Conservation (phyloP, 2,113 vertebrate genomes). For the Paracanthobrama guichenoti region DNA sequence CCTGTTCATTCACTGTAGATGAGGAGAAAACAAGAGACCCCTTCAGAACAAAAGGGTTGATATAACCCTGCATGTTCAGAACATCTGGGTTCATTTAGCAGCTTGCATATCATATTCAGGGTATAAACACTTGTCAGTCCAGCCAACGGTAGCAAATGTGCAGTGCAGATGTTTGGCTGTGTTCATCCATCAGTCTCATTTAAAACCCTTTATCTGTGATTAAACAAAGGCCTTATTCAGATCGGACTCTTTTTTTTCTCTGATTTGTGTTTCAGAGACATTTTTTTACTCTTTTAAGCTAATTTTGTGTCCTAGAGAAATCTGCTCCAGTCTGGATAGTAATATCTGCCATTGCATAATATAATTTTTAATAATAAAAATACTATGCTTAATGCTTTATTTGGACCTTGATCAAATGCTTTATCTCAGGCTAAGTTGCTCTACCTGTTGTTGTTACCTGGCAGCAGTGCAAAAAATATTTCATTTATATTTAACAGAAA, state of each 20-base stretch:
- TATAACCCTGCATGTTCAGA: conserved; percentile 48
- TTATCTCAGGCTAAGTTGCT: too few relatives aligned
- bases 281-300: neutral
- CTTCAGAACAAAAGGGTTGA: conserved; percentile 48
- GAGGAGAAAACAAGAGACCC: conserved; percentile 29
- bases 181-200: too few relatives aligned
- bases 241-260: neutral
- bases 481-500: neutral
- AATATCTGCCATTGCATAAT: neutral
- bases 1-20: neutral
- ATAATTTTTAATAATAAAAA: neutral
- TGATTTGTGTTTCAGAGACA: neutral
- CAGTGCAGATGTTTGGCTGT: conserved; percentile 55
- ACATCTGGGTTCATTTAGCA: conserved; percentile 75
- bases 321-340: neutral
- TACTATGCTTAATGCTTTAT: neutral
- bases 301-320: neutral
- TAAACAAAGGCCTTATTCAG: neutral
- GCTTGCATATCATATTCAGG: conserved; percentile 52
- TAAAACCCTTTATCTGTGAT: neutral
- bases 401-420: neutral
- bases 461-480: neutral
- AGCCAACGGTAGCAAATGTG: conserved; percentile 71
- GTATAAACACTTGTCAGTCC: conserved; percentile 43
- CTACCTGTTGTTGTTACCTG: neutral